Evolutionary conservation across 2,113 vertebrate genomes (phyloP).

Genomic region (Psettodes erumei): DNA sequence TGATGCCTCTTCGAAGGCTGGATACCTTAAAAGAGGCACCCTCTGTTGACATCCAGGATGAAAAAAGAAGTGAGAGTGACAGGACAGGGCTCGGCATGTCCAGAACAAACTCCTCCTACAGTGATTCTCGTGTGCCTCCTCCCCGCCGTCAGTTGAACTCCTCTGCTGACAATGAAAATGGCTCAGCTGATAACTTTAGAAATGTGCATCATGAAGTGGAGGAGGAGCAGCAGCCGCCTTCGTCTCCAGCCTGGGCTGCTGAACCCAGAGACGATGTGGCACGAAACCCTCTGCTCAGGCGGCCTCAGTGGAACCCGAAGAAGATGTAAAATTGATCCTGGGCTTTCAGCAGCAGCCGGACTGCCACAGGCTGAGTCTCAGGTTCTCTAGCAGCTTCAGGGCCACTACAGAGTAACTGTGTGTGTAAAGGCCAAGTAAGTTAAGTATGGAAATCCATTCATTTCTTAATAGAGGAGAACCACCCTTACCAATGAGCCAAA

Average conservation of each 20-base stretch:
- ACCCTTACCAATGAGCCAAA: constrained; percentile 16
- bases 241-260: constrained; percentile 52
- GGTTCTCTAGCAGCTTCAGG: constrained; percentile 3
- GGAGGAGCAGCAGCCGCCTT: background rate
- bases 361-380: constrained; percentile 16
- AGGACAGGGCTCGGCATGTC: background rate
- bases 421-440: background rate
- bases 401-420: background rate
- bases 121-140: constrained; percentile 4
- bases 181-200: constrained; percentile 20
- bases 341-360: constrained; percentile 11
- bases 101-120: constrained; percentile 55
- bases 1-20: constrained; percentile 71
- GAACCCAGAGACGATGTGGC: constrained; percentile 52
- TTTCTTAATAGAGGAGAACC: constrained; percentile 1
- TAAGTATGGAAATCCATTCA: background rate
- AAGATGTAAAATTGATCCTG: constrained; percentile 34
- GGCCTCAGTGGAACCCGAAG: constrained; percentile 74
- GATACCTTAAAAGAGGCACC: constrained; percentile 65
- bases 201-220: constrained; percentile 3
- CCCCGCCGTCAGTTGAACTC: constrained; percentile 9
- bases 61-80: constrained; percentile 4
- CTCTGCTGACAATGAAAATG: background rate
- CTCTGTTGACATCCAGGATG: constrained; percentile 59
- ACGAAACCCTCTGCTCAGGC: constrained; percentile 71